Evolutionary conservation across 2,797 vertebrate genomes (phyloP), one percentile per base, ranked within the genome.

Genomic region (Synaphobranchus kaupii): DNA sequence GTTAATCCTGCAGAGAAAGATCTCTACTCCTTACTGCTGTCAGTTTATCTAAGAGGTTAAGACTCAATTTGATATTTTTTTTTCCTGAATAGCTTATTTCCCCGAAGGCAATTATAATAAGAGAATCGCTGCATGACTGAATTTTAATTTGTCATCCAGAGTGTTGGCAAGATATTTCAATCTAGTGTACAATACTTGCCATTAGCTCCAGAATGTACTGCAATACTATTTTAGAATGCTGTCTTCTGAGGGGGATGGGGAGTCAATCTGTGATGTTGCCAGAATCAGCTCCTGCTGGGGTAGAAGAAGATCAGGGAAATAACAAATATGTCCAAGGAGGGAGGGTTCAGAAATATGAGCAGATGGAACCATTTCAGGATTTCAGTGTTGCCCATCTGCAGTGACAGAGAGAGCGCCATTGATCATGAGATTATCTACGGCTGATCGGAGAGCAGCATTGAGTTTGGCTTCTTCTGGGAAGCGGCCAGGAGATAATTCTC

Each of bases 71-170:
- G 84, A 83, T 83, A n/a, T 87, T 84, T 85, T 86, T 56, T 50
- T 44, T 4, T 3, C 86, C 84, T 89, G 86, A 88, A 90, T 90
- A 86, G 83, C 88, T 87, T 84, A 92, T 91, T 92, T 92, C 89
- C 89, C 90, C 87, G 28, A 86, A 88, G 91, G 87, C 89, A 88
- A 88, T 92, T 90, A 89, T 92, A 91, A 92, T 90, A 91, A 89
- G 88, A 89, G 89, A 90, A 90, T 92, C 88, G 84, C 88, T 92
- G 91, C 91, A 89, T 92, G 90, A 90, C 86, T 91, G 91, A 92
- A 92, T 92, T 90, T 91, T 92, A 90, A 91, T 92, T 92, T 91
- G 88, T 90, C 89, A 91, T 92, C 86, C 88, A 73, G 83, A 88
- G 87, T 86, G 87, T 89, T 84, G 85, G 83, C 87, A 87, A 87